A percentile compares a stretch with the other conserved stretches of the same genome.
Conservation (phyloP, 2,797 vertebrate species). For the Clangula hyemalis region DNA sequence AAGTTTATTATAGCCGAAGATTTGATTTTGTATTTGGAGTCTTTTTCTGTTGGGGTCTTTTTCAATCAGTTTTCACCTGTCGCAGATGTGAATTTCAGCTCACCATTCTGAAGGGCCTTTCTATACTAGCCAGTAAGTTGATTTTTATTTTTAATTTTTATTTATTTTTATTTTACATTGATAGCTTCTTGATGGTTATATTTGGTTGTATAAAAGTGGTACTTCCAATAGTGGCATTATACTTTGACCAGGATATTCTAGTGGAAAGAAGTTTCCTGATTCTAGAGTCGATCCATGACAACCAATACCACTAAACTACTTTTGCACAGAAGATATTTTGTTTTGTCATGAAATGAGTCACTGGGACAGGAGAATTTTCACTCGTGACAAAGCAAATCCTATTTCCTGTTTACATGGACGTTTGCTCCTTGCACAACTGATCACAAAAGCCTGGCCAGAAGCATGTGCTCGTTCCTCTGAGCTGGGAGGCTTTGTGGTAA, state of each 20-base stretch:
- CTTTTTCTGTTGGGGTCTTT: background rate
- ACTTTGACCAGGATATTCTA: background rate
- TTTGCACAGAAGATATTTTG: background rate
- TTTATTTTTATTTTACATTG: too few species aligned
- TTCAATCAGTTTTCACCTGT: background rate
- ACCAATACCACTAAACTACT: background rate
- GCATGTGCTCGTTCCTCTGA: background rate
- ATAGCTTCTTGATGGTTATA: background rate
- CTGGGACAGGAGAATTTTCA: background rate
- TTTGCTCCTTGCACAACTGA: background rate
- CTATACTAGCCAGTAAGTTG: background rate
- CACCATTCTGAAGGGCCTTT: background rate
- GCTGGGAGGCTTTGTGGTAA: background rate
- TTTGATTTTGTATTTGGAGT: background rate
- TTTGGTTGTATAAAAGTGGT: too few species aligned
- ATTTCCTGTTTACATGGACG: background rate
- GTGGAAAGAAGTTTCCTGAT: background rate
- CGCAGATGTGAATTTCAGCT: background rate
- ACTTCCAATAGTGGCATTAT: background rate
- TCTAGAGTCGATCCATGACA: background rate
- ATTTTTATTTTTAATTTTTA: background rate
- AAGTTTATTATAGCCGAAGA: background rate
- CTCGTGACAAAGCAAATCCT: background rate
- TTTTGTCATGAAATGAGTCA: background rate
- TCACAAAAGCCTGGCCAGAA: fast-evolving